Percentiles rank a stretch among this genome's conserved stretches.
Evolutionary conservation across 2,797 vertebrate genomes (phyloP).

Genomic region (Pristis pectinata): DNA sequence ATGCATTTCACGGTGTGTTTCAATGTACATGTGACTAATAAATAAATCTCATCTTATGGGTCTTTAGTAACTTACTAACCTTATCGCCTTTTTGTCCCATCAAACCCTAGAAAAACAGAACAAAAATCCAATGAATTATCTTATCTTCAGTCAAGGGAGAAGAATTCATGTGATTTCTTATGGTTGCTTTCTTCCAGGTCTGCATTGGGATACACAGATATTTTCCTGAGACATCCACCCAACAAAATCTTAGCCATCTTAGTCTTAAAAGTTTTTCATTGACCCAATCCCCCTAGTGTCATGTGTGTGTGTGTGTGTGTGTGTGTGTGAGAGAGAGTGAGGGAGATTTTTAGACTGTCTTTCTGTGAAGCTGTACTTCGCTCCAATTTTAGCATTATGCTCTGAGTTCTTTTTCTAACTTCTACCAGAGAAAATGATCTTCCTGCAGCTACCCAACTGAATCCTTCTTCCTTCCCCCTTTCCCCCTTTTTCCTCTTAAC

Average conservation of each 20-base stretch:
- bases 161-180: neutral
- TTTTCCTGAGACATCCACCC: no score
- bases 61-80: slow-evolving; percentile 59
- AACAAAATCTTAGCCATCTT: neutral
- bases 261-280: neutral
- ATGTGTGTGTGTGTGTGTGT: no score
- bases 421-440: neutral
- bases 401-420: neutral
- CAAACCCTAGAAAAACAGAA: slow-evolving; percentile 69
- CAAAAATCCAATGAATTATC: slow-evolving; percentile 4
- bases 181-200: neutral
- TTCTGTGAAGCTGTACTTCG: neutral
- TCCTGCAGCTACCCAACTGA: neutral
- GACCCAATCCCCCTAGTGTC: neutral
- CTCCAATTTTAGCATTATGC: neutral
- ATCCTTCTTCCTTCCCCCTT: no score
- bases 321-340: no score
- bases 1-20: no score
- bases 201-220: neutral
- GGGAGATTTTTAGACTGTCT: neutral
- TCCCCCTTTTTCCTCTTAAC: no score
- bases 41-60: no score
- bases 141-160: neutral
- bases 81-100: slow-evolving; percentile 92
- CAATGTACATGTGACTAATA: no score